These are phyloP conservation scores for Crossaster papposus DNA, from an alignment of 53 echinoderm and acorn worm genomes.

Conservation along the genomic window DNA sequence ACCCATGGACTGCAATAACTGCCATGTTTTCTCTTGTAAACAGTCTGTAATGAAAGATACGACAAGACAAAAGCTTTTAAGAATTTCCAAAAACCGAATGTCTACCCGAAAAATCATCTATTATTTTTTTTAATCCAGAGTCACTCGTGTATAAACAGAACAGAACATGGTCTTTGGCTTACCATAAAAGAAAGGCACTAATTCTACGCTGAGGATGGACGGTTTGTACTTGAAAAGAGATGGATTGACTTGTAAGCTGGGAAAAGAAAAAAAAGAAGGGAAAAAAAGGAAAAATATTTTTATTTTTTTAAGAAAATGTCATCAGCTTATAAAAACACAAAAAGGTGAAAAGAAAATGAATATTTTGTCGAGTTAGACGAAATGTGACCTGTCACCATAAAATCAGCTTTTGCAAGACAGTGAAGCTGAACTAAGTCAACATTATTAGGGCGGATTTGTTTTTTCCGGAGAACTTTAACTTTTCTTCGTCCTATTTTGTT, in stretches of 20 bases:
- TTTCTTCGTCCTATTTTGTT: no score
- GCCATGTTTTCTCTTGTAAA: constrained; percentile 71
- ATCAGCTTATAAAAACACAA: no score
- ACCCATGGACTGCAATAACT: constrained; percentile 56
- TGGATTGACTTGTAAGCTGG: constrained; percentile 69
- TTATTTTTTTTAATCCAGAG: no score
- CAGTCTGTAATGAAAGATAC: constrained; percentile 64
- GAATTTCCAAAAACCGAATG: neutral
- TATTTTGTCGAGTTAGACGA: no score
- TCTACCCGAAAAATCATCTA: neutral
- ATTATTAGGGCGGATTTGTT: no score
- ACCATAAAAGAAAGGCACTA: constrained; percentile 98
- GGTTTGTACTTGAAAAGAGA: constrained; percentile 70
- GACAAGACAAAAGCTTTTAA: no score
- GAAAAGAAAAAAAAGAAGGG: neutral
- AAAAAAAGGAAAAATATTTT: neutral
- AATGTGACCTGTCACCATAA: no score
- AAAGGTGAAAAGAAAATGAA: no score
- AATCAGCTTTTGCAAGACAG: no score
- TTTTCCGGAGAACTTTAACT: no score
- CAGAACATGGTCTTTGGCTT: constrained; percentile 29
- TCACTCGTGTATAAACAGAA: no score
- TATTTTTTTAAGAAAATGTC: neutral
- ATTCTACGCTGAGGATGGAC: constrained; percentile 86
- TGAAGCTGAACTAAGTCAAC: no score